Evolutionary conservation across 2,888 invertebrate genomes (phyloP).

Genomic region (Gasteruption jaculator): DNA sequence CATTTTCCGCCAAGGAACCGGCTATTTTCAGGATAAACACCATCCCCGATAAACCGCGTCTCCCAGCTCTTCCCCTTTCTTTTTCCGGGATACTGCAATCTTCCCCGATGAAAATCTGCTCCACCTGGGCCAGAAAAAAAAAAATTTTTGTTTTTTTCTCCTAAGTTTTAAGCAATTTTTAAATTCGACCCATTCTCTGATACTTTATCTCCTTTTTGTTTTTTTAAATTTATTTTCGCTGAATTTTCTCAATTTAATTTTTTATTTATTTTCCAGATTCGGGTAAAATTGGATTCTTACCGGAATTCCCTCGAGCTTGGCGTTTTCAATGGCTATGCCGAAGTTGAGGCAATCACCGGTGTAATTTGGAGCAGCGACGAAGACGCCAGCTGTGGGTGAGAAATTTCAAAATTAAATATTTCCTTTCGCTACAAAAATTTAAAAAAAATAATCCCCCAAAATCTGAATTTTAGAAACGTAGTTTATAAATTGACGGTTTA

Average conservation of each 20-base stretch:
- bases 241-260: conserved; percentile 1
- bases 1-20: conserved; percentile 50
- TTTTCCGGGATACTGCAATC: conserved; percentile 45
- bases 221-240: conserved; percentile 1
- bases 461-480: neutral
- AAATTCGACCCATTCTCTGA: too few relatives aligned
- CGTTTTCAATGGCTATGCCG: conserved; percentile 74
- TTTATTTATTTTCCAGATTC: conserved; percentile 5
- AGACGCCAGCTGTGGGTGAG: conserved; percentile 58
- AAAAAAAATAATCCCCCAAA: neutral
- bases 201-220: too few relatives aligned
- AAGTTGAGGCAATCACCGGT: conserved; percentile 78
- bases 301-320: conserved; percentile 60
- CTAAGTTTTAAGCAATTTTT: neutral
- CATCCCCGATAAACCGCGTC: conserved; percentile 50
- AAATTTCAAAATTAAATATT: neutral
- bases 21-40: conserved; percentile 43
- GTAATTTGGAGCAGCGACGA: conserved; percentile 72
- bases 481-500: neutral
- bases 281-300: conserved; percentile 35
- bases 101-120: conserved; percentile 42
- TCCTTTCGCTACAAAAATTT: neutral
- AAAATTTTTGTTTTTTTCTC: conserved; percentile 1
- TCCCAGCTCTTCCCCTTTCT: conserved; percentile 49
- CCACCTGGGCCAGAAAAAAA: too few relatives aligned